Conservation (phyloP, 2,113 vertebrate genomes). For the Neolamprologus fasciatus region DNA sequence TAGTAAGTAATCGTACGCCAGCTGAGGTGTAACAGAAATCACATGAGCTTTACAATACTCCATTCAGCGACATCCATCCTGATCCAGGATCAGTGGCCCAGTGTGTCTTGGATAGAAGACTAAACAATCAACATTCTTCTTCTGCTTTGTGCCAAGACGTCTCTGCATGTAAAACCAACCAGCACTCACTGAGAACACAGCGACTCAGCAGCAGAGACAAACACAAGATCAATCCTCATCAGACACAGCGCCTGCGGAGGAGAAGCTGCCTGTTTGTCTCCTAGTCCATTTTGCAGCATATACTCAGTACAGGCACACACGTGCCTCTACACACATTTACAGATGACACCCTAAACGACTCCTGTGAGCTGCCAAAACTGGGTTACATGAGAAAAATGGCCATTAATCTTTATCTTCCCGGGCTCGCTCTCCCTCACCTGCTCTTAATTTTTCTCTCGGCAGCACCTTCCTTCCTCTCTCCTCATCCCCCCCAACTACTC, state of each 20-base stretch:
- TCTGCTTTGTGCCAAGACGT: not conserved
- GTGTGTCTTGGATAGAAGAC: not conserved
- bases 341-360: conserved; percentile 34
- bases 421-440: not conserved
- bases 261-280: conserved; percentile 14
- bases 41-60: not conserved
- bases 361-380: conserved; percentile 20
- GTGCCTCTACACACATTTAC: not conserved
- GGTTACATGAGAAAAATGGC: not conserved
- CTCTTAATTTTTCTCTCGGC: not conserved
- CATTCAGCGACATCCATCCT: not conserved
- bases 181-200: not conserved
- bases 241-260: not conserved
- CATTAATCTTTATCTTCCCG: conserved; percentile 53
- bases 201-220: not conserved
- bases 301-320: not conserved
- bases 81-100: conserved; percentile 22
- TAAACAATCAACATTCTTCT: conserved; percentile 25
- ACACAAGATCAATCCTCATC: conserved; percentile 43
- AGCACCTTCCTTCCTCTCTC: not conserved
- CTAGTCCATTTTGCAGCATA: not conserved
- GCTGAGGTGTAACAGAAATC: conserved; percentile 8
- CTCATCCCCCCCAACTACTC: not conserved
- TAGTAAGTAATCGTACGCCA: not conserved
- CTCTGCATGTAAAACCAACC: not conserved